Evolutionary conservation across 1,140 invertebrate species (phyloP).

Genomic region (Dinothrombium tinctorium): DNA sequence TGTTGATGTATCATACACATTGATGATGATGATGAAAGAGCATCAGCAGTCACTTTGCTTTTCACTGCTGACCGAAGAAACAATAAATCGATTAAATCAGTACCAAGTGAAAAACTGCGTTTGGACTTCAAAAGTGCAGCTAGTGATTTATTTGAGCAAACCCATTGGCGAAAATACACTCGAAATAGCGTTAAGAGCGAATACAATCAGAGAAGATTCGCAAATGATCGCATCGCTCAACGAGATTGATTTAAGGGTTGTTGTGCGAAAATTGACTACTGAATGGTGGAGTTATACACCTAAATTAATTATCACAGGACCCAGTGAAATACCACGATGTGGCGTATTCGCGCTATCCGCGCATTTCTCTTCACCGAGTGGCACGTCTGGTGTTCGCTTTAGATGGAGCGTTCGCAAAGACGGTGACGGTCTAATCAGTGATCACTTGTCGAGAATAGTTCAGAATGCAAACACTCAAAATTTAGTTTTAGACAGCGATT

Average conservation of each 20-base stretch:
- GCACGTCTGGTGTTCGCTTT: slow-evolving; percentile 9
- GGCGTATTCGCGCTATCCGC: slow-evolving; percentile 13
- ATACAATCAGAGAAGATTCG: slow-evolving; percentile 12
- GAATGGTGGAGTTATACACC: slow-evolving; percentile 13
- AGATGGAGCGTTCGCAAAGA: slow-evolving; percentile 7
- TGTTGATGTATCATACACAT: slow-evolving; percentile 11
- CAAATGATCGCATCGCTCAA: slow-evolving; percentile 11
- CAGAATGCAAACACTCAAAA: background rate
- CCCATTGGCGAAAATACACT: slow-evolving; percentile 12
- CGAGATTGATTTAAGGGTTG: slow-evolving; percentile 9
- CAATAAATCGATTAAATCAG: slow-evolving; percentile 10
- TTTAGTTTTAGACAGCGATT: slow-evolving; percentile 2
- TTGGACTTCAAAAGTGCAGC: slow-evolving; percentile 16
- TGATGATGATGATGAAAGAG: background rate
- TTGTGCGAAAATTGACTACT: slow-evolving; percentile 8
- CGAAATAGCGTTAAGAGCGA: slow-evolving; percentile 10
- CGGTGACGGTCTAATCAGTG: background rate
- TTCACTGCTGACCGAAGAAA: slow-evolving; percentile 11
- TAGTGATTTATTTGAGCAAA: slow-evolving; percentile 13
- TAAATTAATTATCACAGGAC: slow-evolving; percentile 8
- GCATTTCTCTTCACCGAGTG: slow-evolving; percentile 14
- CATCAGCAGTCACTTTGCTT: background rate
- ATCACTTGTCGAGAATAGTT: background rate
- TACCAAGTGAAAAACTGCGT: slow-evolving; percentile 9
- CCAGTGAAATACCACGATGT: slow-evolving; percentile 12